These are phyloP conservation scores for Tipula helvola DNA, from an alignment of 2,888 invertebrate genomes.

Conservation along the genomic window DNA sequence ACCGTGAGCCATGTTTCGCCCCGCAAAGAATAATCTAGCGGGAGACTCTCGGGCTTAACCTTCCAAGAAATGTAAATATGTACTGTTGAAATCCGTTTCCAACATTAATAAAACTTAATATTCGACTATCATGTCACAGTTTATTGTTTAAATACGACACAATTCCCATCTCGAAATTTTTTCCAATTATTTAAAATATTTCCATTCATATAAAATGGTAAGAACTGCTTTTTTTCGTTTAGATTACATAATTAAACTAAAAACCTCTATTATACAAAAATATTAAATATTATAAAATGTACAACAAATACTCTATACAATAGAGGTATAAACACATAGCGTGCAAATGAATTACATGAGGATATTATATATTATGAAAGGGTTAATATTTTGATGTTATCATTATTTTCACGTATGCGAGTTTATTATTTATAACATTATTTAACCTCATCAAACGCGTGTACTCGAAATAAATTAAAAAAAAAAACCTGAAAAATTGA, in stretches of 20 bases:
- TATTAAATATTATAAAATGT: background rate
- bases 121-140: background rate
- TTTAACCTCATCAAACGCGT: background rate
- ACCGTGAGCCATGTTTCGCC: too few species aligned
- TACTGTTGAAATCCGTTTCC: too few species aligned
- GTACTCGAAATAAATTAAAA: background rate
- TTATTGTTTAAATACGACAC: background rate
- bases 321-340: background rate
- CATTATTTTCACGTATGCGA: background rate
- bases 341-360: background rate
- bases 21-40: too few species aligned
- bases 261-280: background rate
- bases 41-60: too few species aligned
- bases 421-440: background rate
- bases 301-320: background rate
- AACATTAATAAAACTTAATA: background rate
- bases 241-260: background rate
- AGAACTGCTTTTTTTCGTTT: background rate
- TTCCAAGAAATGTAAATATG: too few species aligned
- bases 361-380: background rate
- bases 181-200: background rate
- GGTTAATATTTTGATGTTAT: slow-evolving; percentile 4
- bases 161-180: background rate
- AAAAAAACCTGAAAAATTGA: background rate
- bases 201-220: background rate